These are phyloP conservation scores for Plectrocnemia conspersa DNA, from an alignment of 1,140 invertebrate species.

Conservation along the genomic window DNA sequence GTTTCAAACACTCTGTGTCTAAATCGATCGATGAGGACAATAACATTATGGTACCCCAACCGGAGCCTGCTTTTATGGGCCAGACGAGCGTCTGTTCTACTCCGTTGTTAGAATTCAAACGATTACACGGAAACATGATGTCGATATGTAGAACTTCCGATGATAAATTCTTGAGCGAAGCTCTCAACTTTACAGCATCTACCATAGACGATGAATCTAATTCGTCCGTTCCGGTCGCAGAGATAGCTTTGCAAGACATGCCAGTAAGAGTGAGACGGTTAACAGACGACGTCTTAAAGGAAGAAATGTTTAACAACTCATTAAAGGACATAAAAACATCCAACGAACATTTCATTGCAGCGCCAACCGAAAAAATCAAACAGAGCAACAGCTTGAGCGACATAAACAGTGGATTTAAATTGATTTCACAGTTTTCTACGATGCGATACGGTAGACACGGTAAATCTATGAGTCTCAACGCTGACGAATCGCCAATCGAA, in stretches of 20 bases:
- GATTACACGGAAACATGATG: conserved; percentile 64
- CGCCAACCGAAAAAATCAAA: conserved; percentile 42
- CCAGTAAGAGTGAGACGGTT: neutral
- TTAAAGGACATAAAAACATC: conserved; percentile 23
- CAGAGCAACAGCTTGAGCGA: conserved; percentile 51
- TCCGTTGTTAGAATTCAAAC: conserved; percentile 67
- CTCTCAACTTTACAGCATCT: conserved; percentile 17
- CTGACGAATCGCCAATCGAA: conserved; percentile 42
- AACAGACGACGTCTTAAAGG: neutral
- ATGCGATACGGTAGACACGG: conserved; percentile 45
- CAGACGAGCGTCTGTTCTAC: conserved; percentile 69
- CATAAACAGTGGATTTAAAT: conserved; percentile 52
- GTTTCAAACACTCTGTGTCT: conserved; percentile 51
- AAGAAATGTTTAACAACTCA: conserved; percentile 4
- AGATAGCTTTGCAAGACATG: too few relatives aligned
- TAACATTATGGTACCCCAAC: conserved; percentile 38
- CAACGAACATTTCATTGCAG: conserved; percentile 46
- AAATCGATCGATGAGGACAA: conserved; percentile 50
- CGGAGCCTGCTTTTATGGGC: conserved; percentile 53
- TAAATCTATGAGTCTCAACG: conserved; percentile 42
- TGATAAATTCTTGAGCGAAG: conserved; percentile 39
- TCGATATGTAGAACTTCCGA: conserved; percentile 63
- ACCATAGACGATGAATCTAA: neutral
- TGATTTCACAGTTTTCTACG: conserved; percentile 49
- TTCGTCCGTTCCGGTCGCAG: neutral